Conservation (phyloP, 2,888 invertebrate genomes). For the Elegia similella region DNA sequence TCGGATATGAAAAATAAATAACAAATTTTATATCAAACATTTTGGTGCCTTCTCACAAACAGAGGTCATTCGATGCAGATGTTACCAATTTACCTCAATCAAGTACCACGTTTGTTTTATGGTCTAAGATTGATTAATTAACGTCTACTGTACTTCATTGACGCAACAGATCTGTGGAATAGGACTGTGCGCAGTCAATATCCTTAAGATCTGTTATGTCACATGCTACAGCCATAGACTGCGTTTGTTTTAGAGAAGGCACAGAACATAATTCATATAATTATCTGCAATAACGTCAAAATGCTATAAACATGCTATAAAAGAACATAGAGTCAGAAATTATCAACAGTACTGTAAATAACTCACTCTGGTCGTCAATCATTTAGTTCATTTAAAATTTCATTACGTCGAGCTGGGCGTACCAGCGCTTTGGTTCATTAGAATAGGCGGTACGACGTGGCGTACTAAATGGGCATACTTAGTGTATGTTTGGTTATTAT, state of each 20-base stretch:
- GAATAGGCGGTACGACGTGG: constrained; percentile 44
- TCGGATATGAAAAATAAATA: constrained; percentile 21
- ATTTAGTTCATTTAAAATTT: constrained; percentile 71
- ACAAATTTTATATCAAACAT: constrained; percentile 46
- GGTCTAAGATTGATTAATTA: not conserved
- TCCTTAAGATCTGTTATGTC: constrained; percentile 3
- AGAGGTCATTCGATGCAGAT: constrained; percentile 24
- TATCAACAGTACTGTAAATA: constrained; percentile 47
- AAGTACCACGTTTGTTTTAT: not conserved
- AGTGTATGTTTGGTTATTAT: constrained; percentile 35
- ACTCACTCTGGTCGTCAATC: constrained; percentile 45
- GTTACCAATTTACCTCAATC: not conserved
- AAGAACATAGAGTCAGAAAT: constrained; percentile 46
- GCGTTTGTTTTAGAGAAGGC: constrained; percentile 50
- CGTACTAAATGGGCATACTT: constrained; percentile 46
- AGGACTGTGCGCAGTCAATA: not conserved
- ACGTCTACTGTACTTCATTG: not conserved
- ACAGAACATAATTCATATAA: constrained; percentile 65
- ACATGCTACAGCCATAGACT: not conserved
- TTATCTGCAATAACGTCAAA: constrained; percentile 65
- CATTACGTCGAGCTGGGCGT: constrained; percentile 53
- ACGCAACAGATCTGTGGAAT: constrained; percentile 2
- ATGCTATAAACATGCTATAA: constrained; percentile 59
- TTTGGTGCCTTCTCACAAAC: constrained; percentile 51
- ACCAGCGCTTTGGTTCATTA: constrained; percentile 51